Conservation (phyloP, 2,888 invertebrate species). For the Pimpla rufipes region DNA sequence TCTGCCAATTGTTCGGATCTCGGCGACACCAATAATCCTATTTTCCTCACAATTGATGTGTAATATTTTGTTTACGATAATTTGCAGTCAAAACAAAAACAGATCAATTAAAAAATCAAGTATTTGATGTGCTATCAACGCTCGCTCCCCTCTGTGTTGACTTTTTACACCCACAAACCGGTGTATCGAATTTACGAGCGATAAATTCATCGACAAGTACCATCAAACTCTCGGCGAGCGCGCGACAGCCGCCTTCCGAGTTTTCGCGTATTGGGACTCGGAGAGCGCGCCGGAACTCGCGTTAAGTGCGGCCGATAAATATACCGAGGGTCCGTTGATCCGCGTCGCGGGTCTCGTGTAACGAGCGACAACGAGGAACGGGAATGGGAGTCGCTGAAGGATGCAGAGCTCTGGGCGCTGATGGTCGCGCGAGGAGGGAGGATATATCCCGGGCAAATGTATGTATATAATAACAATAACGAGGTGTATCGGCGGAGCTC, state of each 20-base stretch:
- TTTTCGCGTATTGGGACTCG: conserved; percentile 1
- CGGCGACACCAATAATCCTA: too few species aligned
- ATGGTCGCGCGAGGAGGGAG: conserved; percentile 5
- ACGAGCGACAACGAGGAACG: conserved; percentile 42
- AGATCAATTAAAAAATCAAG: too few species aligned
- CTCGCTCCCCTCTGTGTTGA: neutral
- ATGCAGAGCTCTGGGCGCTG: conserved; percentile 19
- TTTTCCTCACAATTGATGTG: too few species aligned
- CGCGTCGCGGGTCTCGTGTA: conserved; percentile 51
- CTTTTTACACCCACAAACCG: neutral
- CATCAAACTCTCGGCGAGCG: neutral
- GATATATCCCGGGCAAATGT: neutral
- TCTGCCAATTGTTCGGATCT: too few species aligned
- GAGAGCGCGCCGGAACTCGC: conserved; percentile 17
- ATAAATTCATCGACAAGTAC: neutral
- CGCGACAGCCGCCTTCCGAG: neutral
- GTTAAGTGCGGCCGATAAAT: conserved; percentile 44
- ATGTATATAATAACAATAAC: neutral
- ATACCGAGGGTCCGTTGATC: conserved; percentile 35
- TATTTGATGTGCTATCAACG: neutral
- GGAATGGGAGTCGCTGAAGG: conserved; percentile 30
- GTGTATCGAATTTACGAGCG: neutral
- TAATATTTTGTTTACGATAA: too few species aligned
- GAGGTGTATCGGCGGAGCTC: neutral
- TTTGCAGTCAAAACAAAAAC: too few species aligned